Evolutionary conservation across 2,797 vertebrate genomes (phyloP), one percentile per base, ranked within the genome.

Genomic region (Chaetophractus vellerosus): DNA sequence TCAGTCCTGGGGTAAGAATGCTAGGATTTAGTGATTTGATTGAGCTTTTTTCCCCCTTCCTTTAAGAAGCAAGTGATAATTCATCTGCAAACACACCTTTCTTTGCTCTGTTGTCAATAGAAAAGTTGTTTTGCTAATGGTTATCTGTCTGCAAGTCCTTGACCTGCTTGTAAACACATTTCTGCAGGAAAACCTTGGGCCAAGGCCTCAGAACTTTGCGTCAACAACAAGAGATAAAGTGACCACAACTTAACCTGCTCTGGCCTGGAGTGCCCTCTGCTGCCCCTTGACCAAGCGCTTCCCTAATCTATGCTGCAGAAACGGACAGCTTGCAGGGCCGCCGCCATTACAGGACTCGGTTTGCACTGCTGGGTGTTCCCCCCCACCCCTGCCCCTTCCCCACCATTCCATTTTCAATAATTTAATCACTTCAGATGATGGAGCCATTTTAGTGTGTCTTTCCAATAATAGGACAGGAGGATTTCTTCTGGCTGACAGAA

Each of bases 91-190:
- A 97, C 52, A 96, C 84, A 38, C 96, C 98, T 98, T 98, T 96
- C 98, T 98, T 96, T 96, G 90, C 96, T 98, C 98, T 97, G 97
- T 97, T 98, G 98, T 98, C 98, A 98, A 98, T 98, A 98, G 98
- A 97, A 98, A 98, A 98, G 98, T 99, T 99, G 99, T 99, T 99
- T 99, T 99, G 99, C 98, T 99, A 99, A 99, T 99, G 99, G 99
- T 99, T 99, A 99, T 99, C 99, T 99, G 99, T 99, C 99, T 98
- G 98, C 98, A 99, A 99, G 99, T 99, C 99, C 99, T 99, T 99
- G 99, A 99, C 99, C 99, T 98, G 98, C 98, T 99, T 99, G 99
- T 99, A 99, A 99, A 99, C 99, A 99, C 97, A 98, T 99, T 99
- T 99, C 98, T 99, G 97, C 99, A 99, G 99, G 99, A 99, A 99